phyloP scores from a whole-genome alignment of 2,113 vertebrate genomes.

The Delphinapterus leucas region DNA sequence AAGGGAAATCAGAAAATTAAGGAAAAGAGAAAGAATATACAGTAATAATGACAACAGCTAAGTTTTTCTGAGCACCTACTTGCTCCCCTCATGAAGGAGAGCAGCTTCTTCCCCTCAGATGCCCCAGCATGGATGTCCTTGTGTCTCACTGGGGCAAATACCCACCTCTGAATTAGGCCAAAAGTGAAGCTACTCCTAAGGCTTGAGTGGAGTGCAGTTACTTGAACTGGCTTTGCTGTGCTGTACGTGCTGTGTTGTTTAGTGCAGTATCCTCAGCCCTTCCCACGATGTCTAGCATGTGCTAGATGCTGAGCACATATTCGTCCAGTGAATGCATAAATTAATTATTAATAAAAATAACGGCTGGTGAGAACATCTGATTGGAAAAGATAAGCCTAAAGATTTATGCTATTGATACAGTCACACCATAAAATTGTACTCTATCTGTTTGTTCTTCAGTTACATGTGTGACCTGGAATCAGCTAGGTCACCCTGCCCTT shows the following conservation, averaged over 20 bases:
- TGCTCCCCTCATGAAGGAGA: background rate
- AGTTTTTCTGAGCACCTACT: background rate
- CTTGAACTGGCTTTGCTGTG: background rate
- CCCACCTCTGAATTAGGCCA: background rate
- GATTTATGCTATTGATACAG: background rate
- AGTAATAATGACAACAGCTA: background rate
- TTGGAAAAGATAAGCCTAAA: constrained; percentile 22
- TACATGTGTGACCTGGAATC: background rate
- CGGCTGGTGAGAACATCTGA: background rate
- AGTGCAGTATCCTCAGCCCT: background rate
- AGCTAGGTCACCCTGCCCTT: constrained; percentile 1
- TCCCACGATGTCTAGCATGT: background rate
- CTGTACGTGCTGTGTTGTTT: background rate
- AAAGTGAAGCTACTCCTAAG: background rate
- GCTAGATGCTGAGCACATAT: background rate
- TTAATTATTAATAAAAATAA: constrained; percentile 24
- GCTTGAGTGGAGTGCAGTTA: background rate
- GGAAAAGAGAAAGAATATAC: background rate
- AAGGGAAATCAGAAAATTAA: background rate
- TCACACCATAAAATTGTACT: background rate
- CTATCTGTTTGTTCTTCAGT: background rate
- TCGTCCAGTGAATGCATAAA: background rate
- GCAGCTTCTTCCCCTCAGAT: background rate
- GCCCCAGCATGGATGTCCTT: background rate
- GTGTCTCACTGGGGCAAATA: background rate